phyloP scores from a whole-genome alignment of 2,797 vertebrate genomes.

The Rachycentron canadum region DNA sequence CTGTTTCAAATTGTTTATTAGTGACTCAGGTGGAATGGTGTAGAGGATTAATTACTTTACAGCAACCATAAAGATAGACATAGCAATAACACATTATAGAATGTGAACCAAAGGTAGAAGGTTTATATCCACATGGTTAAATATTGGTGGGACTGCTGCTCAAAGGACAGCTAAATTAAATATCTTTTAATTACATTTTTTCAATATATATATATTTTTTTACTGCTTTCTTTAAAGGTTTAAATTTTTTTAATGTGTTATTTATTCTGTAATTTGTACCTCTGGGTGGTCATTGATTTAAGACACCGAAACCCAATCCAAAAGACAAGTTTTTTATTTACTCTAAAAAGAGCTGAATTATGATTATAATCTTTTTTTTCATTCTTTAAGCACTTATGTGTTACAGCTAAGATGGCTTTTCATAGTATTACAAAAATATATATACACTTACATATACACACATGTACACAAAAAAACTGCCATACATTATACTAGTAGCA shows the following conservation, averaged over 20 bases:
- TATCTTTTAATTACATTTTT: not conserved
- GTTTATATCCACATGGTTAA: slow-evolving; percentile 42
- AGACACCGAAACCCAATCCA: not conserved
- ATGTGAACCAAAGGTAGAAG: slow-evolving; percentile 59
- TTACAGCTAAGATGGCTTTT: not conserved
- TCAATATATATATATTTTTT: not conserved
- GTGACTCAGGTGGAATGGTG: not conserved
- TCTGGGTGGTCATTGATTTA: not conserved
- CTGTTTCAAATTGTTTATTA: slow-evolving; percentile 23
- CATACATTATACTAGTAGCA: not conserved
- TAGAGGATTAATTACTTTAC: slow-evolving; percentile 62
- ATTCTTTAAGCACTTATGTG: not conserved
- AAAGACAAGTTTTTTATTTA: not conserved
- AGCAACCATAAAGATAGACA: slow-evolving; percentile 62
- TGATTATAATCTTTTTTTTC: no score
- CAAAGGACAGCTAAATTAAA: slow-evolving; percentile 7
- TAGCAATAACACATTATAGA: slow-evolving; percentile 24
- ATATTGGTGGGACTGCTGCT: not conserved
- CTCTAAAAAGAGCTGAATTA: not conserved
- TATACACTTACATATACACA: no score
- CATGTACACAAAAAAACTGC: no score
- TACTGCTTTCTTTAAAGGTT: not conserved
- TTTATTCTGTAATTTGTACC: not conserved
- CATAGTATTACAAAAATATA: not conserved
- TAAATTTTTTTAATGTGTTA: not conserved